A percentile compares a stretch with the other conserved stretches of the same genome.
Conservation (phyloP, 2,113 vertebrate species). For the Thomomys bottae region DNA sequence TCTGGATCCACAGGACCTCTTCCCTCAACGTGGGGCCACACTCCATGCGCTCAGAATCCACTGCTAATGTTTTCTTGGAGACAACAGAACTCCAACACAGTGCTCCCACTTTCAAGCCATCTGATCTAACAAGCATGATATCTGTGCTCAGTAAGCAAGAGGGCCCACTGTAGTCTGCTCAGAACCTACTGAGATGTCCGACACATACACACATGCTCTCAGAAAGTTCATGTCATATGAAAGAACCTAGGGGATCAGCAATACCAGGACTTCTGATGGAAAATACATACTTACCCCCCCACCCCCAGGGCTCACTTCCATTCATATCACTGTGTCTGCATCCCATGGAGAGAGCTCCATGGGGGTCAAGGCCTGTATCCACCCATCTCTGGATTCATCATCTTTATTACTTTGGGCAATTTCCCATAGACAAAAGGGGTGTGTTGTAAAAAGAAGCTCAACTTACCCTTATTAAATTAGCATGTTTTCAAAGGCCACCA, state of each 20-base stretch:
- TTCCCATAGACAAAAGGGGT: neutral
- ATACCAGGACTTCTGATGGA: neutral
- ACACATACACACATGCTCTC: rapidly evolving
- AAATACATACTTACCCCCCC: conserved; percentile 6
- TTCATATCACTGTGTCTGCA: conserved; percentile 18
- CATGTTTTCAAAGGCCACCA: conserved; percentile 40
- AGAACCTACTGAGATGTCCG: neutral
- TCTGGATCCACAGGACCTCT: rapidly evolving
- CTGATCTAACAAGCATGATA: rapidly evolving
- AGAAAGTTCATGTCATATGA: neutral
- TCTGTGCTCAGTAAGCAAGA: neutral
- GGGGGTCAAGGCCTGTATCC: neutral
- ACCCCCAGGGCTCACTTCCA: neutral
- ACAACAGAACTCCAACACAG: neutral
- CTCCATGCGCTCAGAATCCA: neutral
- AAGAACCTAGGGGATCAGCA: neutral
- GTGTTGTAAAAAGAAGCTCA: neutral
- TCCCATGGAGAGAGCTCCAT: neutral
- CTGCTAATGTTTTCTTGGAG: neutral
- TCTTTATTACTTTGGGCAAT: neutral
- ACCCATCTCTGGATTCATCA: neutral
- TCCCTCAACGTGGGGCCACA: neutral
- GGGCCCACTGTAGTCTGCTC: no score
- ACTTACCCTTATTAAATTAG: neutral
- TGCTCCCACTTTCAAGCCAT: neutral